Conservation (phyloP, 2,888 invertebrate genomes). For the Agrochola circellaris region DNA sequence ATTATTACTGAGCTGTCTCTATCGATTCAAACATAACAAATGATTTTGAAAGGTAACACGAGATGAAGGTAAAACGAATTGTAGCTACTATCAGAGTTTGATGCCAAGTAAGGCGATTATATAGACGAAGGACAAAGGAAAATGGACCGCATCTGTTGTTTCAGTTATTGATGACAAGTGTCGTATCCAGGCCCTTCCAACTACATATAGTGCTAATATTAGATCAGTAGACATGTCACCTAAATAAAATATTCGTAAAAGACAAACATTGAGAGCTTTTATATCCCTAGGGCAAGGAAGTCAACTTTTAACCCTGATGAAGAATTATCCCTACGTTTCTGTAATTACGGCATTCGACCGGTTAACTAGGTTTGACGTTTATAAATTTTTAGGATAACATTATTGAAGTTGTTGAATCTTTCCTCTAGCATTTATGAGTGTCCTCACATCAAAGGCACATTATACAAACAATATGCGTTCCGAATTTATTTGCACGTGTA, state of each 20-base stretch:
- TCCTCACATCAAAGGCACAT: neutral
- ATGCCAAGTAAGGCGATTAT: constrained; percentile 32
- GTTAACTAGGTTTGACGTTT: too few relatives aligned
- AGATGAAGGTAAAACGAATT: constrained; percentile 44
- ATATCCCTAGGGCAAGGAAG: neutral
- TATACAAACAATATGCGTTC: too few relatives aligned
- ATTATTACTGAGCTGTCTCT: neutral
- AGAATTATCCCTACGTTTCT: neutral
- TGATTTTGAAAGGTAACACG: constrained; percentile 25
- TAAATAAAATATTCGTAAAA: constrained; percentile 17
- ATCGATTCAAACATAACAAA: constrained; percentile 5
- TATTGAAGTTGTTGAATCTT: neutral
- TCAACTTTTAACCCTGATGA: neutral
- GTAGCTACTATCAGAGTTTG: neutral
- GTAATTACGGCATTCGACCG: too few relatives aligned
- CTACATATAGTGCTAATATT: constrained; percentile 4
- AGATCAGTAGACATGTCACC: constrained; percentile 2
- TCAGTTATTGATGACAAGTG: constrained; percentile 40
- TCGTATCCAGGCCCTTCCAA: constrained; percentile 24
- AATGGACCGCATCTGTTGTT: constrained; percentile 33
- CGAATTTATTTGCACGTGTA: neutral
- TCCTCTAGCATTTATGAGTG: neutral
- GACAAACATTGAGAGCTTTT: neutral
- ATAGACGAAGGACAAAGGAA: constrained; percentile 34
- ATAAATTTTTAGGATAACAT: neutral